Conservation (phyloP, 2,888 invertebrate genomes). For the Philereme transversata region DNA sequence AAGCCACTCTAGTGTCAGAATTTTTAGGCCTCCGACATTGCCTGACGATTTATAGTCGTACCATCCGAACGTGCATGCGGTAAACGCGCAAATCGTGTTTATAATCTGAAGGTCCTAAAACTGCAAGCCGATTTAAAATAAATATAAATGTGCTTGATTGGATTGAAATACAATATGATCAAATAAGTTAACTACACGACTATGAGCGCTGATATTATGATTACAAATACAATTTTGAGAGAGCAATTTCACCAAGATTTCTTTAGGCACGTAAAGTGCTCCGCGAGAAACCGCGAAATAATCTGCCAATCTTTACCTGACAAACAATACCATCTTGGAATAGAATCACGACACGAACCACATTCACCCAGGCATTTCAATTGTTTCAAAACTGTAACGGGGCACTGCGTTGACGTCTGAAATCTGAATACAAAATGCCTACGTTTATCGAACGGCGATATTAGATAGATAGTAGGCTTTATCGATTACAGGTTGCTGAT, state of each 20-base stretch:
- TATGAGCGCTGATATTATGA: not conserved
- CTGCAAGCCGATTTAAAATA: no score
- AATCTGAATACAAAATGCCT: conserved; percentile 41
- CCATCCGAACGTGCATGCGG: no score
- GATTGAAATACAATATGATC: no score
- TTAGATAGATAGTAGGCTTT: conserved; percentile 46
- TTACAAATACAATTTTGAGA: not conserved
- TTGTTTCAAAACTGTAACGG: conserved; percentile 28
- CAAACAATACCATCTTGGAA: conserved; percentile 43
- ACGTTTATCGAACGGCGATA: conserved; percentile 31
- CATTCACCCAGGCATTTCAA: conserved; percentile 27
- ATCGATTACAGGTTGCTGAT: conserved; percentile 39
- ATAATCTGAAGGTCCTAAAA: no score
- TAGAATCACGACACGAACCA: conserved; percentile 25
- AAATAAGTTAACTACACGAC: no score
- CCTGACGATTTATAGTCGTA: no score
- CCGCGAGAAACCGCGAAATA: conserved; percentile 3
- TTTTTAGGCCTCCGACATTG: no score
- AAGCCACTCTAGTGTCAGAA: no score
- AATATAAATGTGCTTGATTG: no score
- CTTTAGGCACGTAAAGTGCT: conserved; percentile 1
- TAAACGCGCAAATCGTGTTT: no score
- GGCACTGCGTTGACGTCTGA: conserved; percentile 34
- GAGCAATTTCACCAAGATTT: not conserved
- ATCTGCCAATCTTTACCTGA: conserved; percentile 39